Base-by-base conservation (phyloP, 2,888 invertebrate genomes). In the Catocala sponsa region DNA sequence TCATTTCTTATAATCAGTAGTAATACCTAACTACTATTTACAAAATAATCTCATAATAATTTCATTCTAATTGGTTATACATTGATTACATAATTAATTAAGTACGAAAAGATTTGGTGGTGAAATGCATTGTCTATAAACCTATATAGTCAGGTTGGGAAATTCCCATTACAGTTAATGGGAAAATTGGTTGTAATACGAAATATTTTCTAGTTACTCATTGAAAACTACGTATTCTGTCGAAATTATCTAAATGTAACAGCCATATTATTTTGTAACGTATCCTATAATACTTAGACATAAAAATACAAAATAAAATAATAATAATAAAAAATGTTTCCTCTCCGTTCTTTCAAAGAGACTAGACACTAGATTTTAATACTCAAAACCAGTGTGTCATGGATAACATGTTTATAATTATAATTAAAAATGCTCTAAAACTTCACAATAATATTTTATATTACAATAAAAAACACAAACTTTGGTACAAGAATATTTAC, bases 41-140 rank as follows among this genome's bases (percentile, higher is more conserved):
- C 79, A 81, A 61, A 76, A 65, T 73, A 80, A 80, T 80, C 76
- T 80, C 75, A 69, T 67, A 52, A 57, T 74, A 76, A 77, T 79
- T 71, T 79, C 73, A 62, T 66, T 61, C 67, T 70, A 58, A 72
- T 64, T 65, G 63, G 42, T 67, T 66, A 76, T 53, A 72, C 56
- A 63, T 55, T 49, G 48, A 68, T 35, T 55, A 55, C 41, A 47
- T 48, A 76, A 74, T 78, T 88, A 87, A 73, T 90, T 91, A 91
- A 91, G 90, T 91, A 90, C 90, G 53, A 59, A 84, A 76, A 75
- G 78, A 77, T 87, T 90, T 87, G 86, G 86, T 87, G 84, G 81
- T 83, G 78, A 88, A 90, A 89, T 89, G 87, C 86, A 84, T 74
- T 47, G 53, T 58, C 41, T 59, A 44, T 59, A 57, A 46, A 46